Conservation (phyloP, 2,888 invertebrate species). For the Diaphora mendica region DNA sequence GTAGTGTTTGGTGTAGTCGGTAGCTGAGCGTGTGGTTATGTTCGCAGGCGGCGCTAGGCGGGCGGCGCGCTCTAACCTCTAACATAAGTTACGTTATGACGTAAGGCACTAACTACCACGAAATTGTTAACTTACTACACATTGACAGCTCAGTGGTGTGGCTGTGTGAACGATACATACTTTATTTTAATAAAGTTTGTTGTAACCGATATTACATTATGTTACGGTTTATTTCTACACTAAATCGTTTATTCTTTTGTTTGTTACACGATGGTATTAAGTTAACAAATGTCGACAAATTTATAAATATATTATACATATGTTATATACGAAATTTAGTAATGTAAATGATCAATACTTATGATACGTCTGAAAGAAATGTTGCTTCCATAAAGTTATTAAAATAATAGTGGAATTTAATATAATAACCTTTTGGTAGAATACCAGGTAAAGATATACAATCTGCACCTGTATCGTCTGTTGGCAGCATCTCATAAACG, state of each 20-base stretch:
- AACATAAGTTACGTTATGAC: conserved; percentile 77
- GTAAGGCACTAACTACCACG: conserved; percentile 81
- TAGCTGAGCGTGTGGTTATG: conserved; percentile 74
- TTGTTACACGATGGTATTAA: conserved; percentile 69
- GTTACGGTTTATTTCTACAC: conserved; percentile 1
- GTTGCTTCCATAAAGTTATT: conserved; percentile 81
- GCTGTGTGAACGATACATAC: neutral
- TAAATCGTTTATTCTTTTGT: conserved; percentile 11
- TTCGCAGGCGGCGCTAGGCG: conserved; percentile 84
- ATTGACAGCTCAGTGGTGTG: conserved; percentile 32
- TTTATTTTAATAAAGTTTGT: conserved; percentile 1
- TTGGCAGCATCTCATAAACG: conserved; percentile 54
- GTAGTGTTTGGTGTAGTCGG: conserved; percentile 18
- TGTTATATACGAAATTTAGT: conserved; percentile 80
- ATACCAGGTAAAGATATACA: conserved; percentile 54
- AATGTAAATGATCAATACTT: conserved; percentile 76
- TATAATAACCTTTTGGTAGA: conserved; percentile 62
- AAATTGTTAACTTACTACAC: conserved; percentile 82
- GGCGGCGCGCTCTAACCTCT: conserved; percentile 72
- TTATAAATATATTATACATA: conserved; percentile 81
- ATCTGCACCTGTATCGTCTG: conserved; percentile 57
- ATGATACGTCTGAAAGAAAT: conserved; percentile 78
- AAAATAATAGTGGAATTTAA: conserved; percentile 69
- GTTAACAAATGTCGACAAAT: conserved; percentile 75
- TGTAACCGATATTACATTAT: neutral